Evolutionary conservation across 2,888 invertebrate genomes (phyloP), one percentile per base, ranked within the genome.

Genomic region (Eurytoma californica): DNA sequence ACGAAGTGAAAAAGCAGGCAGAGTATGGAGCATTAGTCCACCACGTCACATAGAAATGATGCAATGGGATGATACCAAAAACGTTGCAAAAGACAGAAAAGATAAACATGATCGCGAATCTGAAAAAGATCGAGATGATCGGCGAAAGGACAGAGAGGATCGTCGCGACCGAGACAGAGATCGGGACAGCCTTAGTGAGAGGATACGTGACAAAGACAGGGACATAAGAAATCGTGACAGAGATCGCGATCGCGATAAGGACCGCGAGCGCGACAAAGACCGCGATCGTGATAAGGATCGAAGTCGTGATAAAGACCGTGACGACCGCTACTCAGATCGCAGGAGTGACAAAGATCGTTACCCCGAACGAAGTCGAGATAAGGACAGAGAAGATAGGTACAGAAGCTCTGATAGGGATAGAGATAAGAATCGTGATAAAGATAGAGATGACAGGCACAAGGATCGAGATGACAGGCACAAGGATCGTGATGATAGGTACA

Each of bases 161-260:
- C 80, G 85, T 80, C 80, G 84, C 82, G 82, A 78, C 84, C 85
- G 74, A 81, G 83, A 77, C 81, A 76, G 80, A 69, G 81, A 83
- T 28, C 39, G 39, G 9, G 81, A 80, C 65, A 83, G 84, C 60
- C 82, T 83, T 12, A 81, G 82, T 24, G 86, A 86, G 39, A 82
- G 85, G 7, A 83, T 85, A 20, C 81, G 85, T 7, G 85, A 76
- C 28, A 76, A 72, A 84, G 80, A 76, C 82, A 79, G 73, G 80
- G 82, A 78, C 85, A 84, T 28, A 65, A 81, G 14, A 82, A 82
- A 83, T 49, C 80, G 65, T 18, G 67, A 67, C 14, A 75, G 67
- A 16, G 76, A 80, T 60, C 77, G 80, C 7, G 76, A 75, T 85
- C 85, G 79, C 80, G 85, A 79, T 82, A 84, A 84, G 81, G 85